Evolutionary conservation across 2,113 vertebrate species (phyloP).

Genomic region (Cnemophilus loriae): DNA sequence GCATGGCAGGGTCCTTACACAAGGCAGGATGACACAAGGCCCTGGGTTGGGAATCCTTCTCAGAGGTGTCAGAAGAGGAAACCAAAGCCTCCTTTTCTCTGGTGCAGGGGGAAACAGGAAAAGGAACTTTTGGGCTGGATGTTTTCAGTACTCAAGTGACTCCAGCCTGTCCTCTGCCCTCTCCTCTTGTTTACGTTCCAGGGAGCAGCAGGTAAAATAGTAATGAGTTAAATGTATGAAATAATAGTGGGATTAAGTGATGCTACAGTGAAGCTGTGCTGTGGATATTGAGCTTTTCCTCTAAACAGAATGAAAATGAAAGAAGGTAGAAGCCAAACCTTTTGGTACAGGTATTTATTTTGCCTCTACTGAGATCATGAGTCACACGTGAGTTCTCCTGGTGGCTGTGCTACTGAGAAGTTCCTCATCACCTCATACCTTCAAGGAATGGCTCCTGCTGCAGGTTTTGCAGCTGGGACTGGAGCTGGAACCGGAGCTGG

Average conservation of each 20-base stretch:
- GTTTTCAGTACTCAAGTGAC: background rate
- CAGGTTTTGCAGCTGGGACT: background rate
- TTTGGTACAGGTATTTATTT: fast-evolving
- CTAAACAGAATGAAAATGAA: background rate
- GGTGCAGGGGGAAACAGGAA: background rate
- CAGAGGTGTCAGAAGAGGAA: background rate
- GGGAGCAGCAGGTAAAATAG: background rate
- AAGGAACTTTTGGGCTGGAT: background rate
- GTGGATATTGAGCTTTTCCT: background rate
- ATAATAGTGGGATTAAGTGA: background rate
- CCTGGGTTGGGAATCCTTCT: background rate
- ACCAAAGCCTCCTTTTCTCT: fast-evolving
- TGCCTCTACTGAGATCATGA: background rate
- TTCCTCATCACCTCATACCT: background rate
- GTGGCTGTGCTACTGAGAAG: no score
- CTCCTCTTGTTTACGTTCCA: background rate
- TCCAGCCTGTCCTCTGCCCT: background rate
- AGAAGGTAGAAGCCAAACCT: background rate
- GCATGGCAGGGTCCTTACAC: background rate
- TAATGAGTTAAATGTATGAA: background rate
- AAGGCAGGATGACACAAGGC: background rate
- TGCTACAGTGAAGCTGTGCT: background rate
- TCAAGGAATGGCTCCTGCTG: background rate
- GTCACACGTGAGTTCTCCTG: fast-evolving
- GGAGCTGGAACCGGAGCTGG: background rate